Conservation (phyloP, 2,888 invertebrate genomes). For the Machimus rusticus region DNA sequence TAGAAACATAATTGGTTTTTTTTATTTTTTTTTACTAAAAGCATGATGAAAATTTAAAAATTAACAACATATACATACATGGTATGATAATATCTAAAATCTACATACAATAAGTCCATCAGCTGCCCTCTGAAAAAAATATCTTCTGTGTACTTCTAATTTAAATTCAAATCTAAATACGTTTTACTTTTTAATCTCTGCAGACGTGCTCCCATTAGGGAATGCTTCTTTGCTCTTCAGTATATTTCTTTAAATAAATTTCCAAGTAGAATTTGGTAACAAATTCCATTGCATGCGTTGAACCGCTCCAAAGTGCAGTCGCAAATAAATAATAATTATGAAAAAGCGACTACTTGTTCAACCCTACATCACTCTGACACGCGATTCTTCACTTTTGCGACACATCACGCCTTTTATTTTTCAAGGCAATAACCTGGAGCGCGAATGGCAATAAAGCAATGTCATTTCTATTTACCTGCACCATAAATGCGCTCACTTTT, state of each 20-base stretch:
- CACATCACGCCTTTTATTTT: neutral
- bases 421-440: neutral
- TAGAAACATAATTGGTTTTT: too few species aligned
- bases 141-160: too few species aligned
- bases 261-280: neutral
- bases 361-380: neutral
- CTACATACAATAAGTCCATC: too few species aligned
- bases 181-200: neutral
- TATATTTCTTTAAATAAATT: neutral
- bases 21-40: too few species aligned
- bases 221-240: neutral
- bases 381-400: neutral
- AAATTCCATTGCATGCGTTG: neutral
- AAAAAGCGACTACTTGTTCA: neutral
- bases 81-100: too few species aligned
- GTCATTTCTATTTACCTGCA: neutral
- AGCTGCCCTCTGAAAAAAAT: too few species aligned
- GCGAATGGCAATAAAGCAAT: neutral
- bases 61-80: too few species aligned
- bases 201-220: too few species aligned
- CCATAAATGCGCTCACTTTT: neutral
- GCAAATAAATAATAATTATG: neutral
- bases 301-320: neutral
- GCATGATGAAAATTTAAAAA: too few species aligned
- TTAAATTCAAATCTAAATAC: too few species aligned